Percentiles rank a stretch among this genome's conserved stretches.
These are phyloP conservation scores for Coptodon bakossiorum DNA, from an alignment of 2,113 vertebrate species.

Conservation along the genomic window DNA sequence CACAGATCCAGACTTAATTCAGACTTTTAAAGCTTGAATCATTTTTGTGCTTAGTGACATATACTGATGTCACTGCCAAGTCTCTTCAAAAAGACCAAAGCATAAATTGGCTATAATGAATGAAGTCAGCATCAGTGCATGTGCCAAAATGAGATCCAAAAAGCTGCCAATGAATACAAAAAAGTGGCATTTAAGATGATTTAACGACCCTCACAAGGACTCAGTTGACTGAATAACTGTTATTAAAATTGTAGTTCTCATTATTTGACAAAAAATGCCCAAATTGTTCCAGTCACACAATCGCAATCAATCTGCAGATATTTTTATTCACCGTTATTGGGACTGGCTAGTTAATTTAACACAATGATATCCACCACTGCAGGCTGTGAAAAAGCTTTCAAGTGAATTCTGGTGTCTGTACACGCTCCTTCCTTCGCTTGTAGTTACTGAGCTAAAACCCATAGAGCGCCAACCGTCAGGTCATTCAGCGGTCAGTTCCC, in stretches of 20 bases:
- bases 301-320: background rate
- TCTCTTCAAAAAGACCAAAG: background rate
- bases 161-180: background rate
- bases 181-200: background rate
- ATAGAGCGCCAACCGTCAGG: background rate
- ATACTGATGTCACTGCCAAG: background rate
- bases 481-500: slow-evolving; percentile 65
- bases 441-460: background rate
- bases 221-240: background rate
- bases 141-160: background rate
- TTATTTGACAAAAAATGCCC: background rate
- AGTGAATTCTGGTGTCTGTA: background rate
- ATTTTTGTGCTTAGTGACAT: background rate
- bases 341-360: background rate
- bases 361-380: background rate
- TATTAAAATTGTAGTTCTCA: background rate
- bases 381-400: background rate
- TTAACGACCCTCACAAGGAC: background rate
- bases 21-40: background rate
- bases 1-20: background rate
- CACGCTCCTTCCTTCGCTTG: background rate
- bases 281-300: background rate
- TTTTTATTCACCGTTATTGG: background rate
- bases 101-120: background rate
- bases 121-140: background rate